phyloP scores from a whole-genome alignment of 2,113 vertebrate genomes.

The Aegotheles bennettii region DNA sequence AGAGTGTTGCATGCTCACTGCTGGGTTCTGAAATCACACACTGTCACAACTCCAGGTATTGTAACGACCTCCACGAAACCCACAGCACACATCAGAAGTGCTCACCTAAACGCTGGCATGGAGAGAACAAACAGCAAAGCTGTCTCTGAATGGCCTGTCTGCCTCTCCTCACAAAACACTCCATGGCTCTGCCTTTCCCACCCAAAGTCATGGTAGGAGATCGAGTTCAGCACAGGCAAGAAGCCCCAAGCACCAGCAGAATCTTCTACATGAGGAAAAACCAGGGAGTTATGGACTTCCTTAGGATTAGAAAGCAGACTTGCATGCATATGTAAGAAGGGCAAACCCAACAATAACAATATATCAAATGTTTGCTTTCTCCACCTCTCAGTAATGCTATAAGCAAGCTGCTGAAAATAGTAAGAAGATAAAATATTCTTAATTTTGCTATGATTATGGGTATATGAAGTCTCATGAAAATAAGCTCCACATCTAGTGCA shows the following conservation, averaged over 20 bases:
- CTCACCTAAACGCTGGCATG: neutral
- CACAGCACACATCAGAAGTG: neutral
- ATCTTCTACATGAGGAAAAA: neutral
- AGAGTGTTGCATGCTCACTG: neutral
- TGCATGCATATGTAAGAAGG: neutral
- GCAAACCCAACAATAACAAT: neutral
- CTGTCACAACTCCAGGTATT: neutral
- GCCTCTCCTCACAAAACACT: neutral
- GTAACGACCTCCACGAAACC: neutral
- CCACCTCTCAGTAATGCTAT: neutral
- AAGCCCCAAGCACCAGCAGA: neutral
- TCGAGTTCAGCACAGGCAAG: neutral
- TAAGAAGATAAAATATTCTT: neutral
- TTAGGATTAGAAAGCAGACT: neutral
- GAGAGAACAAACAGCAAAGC: neutral
- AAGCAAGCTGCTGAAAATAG: neutral
- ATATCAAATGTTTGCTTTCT: neutral
- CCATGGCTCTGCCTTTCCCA: neutral
- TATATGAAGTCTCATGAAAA: neutral
- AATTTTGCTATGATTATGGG: neutral
- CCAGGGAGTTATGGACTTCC: neutral
- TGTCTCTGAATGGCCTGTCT: neutral
- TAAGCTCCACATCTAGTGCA: neutral
- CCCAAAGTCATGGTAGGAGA: neutral
- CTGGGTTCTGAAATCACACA: neutral